Percentiles rank a stretch among this genome's conserved stretches.
Conservation (phyloP, 2,797 vertebrate species). For the Lepilemur septentrionalis region DNA sequence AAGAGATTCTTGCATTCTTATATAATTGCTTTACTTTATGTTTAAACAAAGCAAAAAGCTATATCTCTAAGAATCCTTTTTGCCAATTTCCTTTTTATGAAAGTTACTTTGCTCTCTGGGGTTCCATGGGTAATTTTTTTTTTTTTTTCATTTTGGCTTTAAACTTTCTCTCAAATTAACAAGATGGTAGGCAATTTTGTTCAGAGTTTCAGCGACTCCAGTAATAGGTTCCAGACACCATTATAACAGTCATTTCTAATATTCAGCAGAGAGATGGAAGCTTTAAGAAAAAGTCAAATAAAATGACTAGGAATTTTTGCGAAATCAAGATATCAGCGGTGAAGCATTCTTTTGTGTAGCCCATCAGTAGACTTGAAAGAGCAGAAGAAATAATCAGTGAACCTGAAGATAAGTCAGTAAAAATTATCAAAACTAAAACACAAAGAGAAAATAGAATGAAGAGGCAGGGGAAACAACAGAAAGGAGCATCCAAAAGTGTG, state of each 20-base stretch:
- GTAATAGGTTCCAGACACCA: not conserved
- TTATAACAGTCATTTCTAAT: not conserved
- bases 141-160: not conserved
- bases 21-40: not conserved
- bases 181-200: not conserved
- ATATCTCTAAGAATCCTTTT: not conserved
- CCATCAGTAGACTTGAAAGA: not conserved
- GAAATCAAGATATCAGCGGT: not conserved
- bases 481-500: not conserved
- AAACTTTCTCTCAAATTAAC: not conserved
- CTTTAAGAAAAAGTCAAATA: not conserved
- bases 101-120: not conserved
- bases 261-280: not conserved
- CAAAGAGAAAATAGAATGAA: not conserved
- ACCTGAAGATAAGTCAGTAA: not conserved
- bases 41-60: not conserved
- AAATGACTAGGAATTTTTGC: not conserved
- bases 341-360: not conserved
- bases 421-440: not conserved
- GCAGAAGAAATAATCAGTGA: not conserved
- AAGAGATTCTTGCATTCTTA: not conserved
- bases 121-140: not conserved
- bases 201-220: not conserved
- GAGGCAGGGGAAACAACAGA: not conserved
- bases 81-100: not conserved